phyloP scores from a whole-genome alignment of 2,888 invertebrate genomes.

The Therioaphis trifolii region DNA sequence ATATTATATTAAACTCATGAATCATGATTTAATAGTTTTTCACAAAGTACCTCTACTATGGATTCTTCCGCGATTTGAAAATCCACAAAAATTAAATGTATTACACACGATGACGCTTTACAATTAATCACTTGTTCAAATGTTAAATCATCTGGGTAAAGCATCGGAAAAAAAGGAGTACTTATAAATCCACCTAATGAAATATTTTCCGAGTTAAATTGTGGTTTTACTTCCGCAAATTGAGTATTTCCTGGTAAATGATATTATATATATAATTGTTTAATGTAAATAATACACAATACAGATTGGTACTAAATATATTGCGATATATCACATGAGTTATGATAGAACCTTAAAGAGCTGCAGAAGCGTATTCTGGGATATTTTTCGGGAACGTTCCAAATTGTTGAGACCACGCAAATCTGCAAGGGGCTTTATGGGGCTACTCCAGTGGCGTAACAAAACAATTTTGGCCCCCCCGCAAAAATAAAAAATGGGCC shows the following conservation, averaged over 20 bases:
- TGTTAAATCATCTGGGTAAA: constrained; percentile 76
- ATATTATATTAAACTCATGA: no score
- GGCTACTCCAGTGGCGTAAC: no score
- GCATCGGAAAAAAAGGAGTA: constrained; percentile 77
- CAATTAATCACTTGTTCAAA: constrained; percentile 77
- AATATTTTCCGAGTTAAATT: constrained; percentile 27
- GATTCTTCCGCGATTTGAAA: constrained; percentile 76
- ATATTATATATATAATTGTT: not conserved
- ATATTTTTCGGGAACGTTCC: no score
- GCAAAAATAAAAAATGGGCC: no score
- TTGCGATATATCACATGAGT: no score
- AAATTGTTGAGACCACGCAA: no score
- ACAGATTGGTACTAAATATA: no score
- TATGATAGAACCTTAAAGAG: no score
- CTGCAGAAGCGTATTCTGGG: no score
- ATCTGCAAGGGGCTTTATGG: no score
- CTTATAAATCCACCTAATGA: constrained; percentile 71
- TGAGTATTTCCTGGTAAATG: constrained; percentile 38
- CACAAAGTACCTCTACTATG: constrained; percentile 76
- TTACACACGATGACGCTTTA: constrained; percentile 68
- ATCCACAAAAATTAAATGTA: constrained; percentile 77
- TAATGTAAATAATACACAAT: no score
- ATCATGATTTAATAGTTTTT: not conserved
- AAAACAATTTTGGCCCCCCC: no score
- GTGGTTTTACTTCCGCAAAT: constrained; percentile 34